Conservation (phyloP, 2,888 invertebrate genomes). For the Dynastes grantii region DNA sequence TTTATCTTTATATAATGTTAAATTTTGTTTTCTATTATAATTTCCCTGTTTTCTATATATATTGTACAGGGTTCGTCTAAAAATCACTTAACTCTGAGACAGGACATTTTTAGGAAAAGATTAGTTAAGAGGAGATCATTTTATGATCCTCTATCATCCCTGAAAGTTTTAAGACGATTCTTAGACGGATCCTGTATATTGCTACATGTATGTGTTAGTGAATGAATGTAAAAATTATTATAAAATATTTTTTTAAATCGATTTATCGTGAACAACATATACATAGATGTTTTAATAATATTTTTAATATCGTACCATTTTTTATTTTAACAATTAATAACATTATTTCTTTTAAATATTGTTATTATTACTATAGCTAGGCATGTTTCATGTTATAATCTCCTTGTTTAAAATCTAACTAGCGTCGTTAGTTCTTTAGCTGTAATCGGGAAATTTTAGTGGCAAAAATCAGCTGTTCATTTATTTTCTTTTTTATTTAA, state of each 20-base stretch:
- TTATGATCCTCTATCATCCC: background rate
- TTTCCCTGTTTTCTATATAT: background rate
- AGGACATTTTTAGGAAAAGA: too few relatives aligned
- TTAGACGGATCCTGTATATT: too few relatives aligned
- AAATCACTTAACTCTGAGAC: too few relatives aligned
- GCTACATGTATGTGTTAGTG: background rate
- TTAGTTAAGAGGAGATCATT: too few relatives aligned
- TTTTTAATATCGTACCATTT: background rate
- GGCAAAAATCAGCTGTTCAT: background rate
- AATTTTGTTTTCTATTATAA: slow-evolving; percentile 9
- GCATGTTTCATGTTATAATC: too few relatives aligned
- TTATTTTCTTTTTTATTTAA: background rate
- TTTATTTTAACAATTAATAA: background rate
- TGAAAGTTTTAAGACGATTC: too few relatives aligned
- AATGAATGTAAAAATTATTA: slow-evolving; percentile 14
- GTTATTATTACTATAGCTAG: background rate
- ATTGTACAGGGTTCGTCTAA: too few relatives aligned
- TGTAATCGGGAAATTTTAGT: too few relatives aligned
- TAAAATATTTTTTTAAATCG: slow-evolving; percentile 23
- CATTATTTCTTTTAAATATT: background rate
- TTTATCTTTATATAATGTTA: slow-evolving; percentile 21
- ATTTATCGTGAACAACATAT: slow-evolving; percentile 33
- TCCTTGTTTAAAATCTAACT: too few relatives aligned
- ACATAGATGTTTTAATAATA: background rate
- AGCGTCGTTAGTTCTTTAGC: too few relatives aligned